A percentile compares a stretch with the other conserved stretches of the same genome.
These are phyloP conservation scores for Brienomyrus brachyistius DNA, from an alignment of 2,113 vertebrate species.

Conservation along the genomic window DNA sequence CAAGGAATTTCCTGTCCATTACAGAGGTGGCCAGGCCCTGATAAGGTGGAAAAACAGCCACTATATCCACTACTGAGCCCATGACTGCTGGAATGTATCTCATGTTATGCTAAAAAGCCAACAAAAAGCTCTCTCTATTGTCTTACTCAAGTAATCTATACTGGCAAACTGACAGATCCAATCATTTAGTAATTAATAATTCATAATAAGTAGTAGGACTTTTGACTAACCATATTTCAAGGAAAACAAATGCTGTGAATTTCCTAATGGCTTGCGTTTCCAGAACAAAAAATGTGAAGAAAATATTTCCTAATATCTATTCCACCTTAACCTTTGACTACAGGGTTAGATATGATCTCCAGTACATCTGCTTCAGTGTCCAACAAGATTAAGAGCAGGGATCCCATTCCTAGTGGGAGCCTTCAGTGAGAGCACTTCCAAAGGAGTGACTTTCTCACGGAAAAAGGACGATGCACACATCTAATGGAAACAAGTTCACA, in stretches of 20 bases:
- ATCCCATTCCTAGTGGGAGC: background rate
- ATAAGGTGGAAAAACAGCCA: slow-evolving; percentile 1
- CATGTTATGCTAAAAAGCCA: background rate
- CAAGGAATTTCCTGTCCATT: slow-evolving; percentile 17
- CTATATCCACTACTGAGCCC: background rate
- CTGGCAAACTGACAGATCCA: background rate
- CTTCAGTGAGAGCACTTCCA: background rate
- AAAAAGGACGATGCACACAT: background rate
- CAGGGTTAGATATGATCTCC: background rate
- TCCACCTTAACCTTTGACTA: background rate
- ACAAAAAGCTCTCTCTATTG: background rate
- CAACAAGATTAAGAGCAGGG: background rate
- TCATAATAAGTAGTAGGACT: background rate
- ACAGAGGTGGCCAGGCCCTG: slow-evolving; percentile 9
- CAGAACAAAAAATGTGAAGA: background rate
- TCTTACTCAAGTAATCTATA: background rate
- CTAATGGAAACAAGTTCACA: background rate
- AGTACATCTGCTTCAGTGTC: background rate
- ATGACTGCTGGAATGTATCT: background rate
- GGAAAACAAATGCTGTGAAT: background rate
- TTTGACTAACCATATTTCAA: background rate
- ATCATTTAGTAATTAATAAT: background rate
- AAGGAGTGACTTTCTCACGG: background rate
- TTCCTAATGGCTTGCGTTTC: background rate
- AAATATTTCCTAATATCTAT: background rate